Conservation (phyloP, 2,113 vertebrate genomes). For the Periophthalmodon schlosseri region DNA sequence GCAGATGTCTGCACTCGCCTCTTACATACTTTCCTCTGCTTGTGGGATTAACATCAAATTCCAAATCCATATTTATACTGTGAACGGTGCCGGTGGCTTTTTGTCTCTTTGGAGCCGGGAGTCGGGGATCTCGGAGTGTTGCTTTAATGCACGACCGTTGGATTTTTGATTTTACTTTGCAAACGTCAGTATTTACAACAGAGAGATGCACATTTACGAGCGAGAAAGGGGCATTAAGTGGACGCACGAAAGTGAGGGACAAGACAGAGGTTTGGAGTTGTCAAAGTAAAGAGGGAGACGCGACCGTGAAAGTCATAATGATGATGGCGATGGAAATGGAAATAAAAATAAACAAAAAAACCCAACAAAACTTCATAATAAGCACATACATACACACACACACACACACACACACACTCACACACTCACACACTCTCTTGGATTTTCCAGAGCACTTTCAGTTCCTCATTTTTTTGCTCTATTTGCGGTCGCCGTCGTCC, state of each 20-base stretch:
- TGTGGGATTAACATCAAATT: not conserved
- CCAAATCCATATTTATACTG: slow-evolving; percentile 6
- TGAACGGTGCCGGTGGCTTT: not conserved
- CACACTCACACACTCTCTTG: slow-evolving; percentile 19
- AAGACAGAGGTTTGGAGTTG: too few species aligned
- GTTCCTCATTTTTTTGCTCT: slow-evolving; percentile 4
- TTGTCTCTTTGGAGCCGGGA: slow-evolving; percentile 7
- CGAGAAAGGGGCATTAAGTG: too few species aligned
- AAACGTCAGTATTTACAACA: too few species aligned
- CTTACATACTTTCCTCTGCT: not conserved
- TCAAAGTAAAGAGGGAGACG: too few species aligned
- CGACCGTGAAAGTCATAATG: too few species aligned
- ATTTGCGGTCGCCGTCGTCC: slow-evolving; percentile 43
- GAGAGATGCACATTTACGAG: too few species aligned
- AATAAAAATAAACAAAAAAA: too few species aligned
- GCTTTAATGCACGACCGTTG: slow-evolving; percentile 26
- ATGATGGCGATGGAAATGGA: too few species aligned
- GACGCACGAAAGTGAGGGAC: too few species aligned
- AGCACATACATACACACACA: too few species aligned
- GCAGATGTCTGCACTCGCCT: not conserved
- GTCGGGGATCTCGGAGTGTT: slow-evolving; percentile 10
- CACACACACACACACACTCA: slow-evolving; percentile 3
- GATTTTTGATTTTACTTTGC: too few species aligned
- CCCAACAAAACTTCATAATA: too few species aligned
- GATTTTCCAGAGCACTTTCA: slow-evolving; percentile 43